phyloP scores from a whole-genome alignment of 2,113 vertebrate species.

The Hemibagrus wyckioides region DNA sequence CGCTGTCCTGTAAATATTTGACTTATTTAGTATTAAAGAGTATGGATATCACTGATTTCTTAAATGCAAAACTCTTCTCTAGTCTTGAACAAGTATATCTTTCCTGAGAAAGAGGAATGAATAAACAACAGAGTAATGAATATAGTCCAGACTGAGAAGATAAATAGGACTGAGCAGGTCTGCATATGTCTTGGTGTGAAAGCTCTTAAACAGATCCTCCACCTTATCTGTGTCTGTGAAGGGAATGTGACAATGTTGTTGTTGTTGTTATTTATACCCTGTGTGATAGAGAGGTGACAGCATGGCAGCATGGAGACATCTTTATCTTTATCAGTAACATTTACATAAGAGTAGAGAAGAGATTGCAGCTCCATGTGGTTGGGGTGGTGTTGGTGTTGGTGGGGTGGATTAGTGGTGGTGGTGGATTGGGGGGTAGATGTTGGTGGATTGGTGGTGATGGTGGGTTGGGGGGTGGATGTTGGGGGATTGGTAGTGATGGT shows the following conservation, averaged over 20 bases:
- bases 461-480: too few relatives aligned
- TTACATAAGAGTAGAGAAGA: slow-evolving; percentile 25
- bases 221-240: slow-evolving; percentile 26
- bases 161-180: not conserved
- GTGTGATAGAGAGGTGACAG: not conserved
- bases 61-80: not conserved
- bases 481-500: too few relatives aligned
- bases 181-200: not conserved
- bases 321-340: slow-evolving; percentile 45
- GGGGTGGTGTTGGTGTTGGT: not conserved
- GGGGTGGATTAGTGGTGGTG: not conserved
- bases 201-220: slow-evolving; percentile 37
- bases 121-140: not conserved
- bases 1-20: slow-evolving; percentile 10
- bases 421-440: too few relatives aligned
- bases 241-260: slow-evolving; percentile 33
- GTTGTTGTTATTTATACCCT: slow-evolving; percentile 31
- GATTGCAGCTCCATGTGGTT: slow-evolving; percentile 7
- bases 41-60: not conserved
- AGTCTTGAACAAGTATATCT: not conserved
- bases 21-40: not conserved
- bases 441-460: too few relatives aligned
- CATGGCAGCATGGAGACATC: slow-evolving; percentile 25
- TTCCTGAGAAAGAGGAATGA: not conserved
- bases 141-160: not conserved